A percentile compares a stretch with the other conserved stretches of the same genome.
These are phyloP conservation scores for Trilocha varians DNA, from an alignment of 2,888 invertebrate genomes.

Conservation along the genomic window DNA sequence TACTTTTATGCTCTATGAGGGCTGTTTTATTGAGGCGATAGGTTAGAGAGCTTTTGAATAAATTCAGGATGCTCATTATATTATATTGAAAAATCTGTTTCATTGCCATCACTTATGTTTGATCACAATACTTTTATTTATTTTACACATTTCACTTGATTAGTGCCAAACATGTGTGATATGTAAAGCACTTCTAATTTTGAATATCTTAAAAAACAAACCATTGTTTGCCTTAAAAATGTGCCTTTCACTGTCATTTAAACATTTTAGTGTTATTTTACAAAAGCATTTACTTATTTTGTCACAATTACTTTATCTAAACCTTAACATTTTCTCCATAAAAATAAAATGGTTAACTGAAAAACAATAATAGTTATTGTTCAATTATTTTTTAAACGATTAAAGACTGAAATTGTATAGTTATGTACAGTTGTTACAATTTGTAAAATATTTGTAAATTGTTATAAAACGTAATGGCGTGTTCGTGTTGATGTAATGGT, in stretches of 20 bases:
- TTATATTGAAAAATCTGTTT: conserved; percentile 6
- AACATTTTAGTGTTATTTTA: conserved; percentile 21
- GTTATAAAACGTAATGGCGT: conserved; percentile 28
- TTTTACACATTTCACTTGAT: conserved; percentile 2
- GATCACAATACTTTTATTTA: background rate
- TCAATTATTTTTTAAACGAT: conserved; percentile 37
- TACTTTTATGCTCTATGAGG: background rate
- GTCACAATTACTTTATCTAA: conserved; percentile 1
- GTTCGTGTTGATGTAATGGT: conserved; percentile 30
- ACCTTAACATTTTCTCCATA: background rate
- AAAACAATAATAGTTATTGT: conserved; percentile 16
- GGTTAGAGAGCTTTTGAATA: conserved; percentile 26
- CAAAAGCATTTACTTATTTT: conserved; percentile 36
- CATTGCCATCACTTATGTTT: conserved; percentile 11
- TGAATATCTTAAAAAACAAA: background rate
- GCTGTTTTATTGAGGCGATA: conserved; percentile 7
- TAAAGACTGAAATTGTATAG: conserved; percentile 56
- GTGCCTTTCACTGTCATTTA: conserved; percentile 45
- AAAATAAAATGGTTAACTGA: background rate
- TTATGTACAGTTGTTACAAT: conserved; percentile 48
- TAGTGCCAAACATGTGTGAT: conserved; percentile 10
- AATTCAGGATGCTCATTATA: conserved; percentile 67
- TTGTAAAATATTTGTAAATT: conserved; percentile 39
- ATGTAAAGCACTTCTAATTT: background rate
- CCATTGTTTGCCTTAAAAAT: conserved; percentile 40